A percentile compares a stretch with the other conserved stretches of the same genome.
These are phyloP conservation scores for Tyrophagus putrescentiae DNA, from an alignment of 1,140 invertebrate species.

Conservation along the genomic window DNA sequence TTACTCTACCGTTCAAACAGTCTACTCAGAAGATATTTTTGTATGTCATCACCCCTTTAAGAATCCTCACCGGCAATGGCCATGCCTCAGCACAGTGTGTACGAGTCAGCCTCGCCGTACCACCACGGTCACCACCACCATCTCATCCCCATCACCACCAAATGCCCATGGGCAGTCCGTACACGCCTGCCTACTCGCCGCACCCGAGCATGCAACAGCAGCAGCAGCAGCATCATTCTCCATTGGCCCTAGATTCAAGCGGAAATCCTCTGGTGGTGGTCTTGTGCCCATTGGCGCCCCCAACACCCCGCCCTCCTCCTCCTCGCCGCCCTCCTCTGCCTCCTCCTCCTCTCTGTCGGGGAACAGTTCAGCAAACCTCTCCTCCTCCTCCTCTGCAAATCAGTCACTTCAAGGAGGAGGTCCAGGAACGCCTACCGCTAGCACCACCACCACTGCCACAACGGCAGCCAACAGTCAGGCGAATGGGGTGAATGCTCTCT, in stretches of 20 bases:
- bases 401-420: too few species aligned
- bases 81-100: constrained; percentile 14
- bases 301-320: constrained; percentile 4
- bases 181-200: too few species aligned
- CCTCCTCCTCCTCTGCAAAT: too few species aligned
- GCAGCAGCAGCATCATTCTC: neutral
- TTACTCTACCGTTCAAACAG: neutral
- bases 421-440: neutral
- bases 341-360: neutral
- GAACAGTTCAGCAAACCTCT: neutral
- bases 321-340: constrained; percentile 5
- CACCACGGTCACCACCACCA: constrained; percentile 11
- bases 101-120: neutral
- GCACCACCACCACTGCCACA: neutral
- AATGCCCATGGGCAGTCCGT: too few species aligned
- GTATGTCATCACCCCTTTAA: neutral
- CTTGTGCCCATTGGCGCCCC: neutral
- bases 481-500: constrained; percentile 10
- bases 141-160: neutral
- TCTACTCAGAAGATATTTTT: neutral
- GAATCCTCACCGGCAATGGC: neutral
- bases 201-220: too few species aligned
- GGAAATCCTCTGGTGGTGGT: neutral
- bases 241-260: neutral
- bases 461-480: neutral